A percentile compares a stretch with the other conserved stretches of the same genome.
phyloP scores from a whole-genome alignment of 2,797 vertebrate genomes.

The Siniperca obscura region DNA sequence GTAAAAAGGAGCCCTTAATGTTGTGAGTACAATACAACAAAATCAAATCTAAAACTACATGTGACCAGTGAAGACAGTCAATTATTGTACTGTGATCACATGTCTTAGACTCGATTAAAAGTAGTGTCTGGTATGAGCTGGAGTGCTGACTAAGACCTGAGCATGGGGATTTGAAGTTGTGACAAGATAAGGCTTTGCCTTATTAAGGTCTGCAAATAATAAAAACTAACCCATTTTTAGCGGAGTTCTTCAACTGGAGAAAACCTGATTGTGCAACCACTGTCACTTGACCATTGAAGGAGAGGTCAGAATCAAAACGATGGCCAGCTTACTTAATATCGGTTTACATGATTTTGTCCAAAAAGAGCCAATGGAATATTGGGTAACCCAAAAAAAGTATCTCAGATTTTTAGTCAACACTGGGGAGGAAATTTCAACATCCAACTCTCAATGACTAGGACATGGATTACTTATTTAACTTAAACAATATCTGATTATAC shows the following conservation, averaged over 20 bases:
- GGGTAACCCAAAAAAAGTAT: background rate
- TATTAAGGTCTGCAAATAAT: background rate
- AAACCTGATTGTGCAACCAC: background rate
- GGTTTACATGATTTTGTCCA: background rate
- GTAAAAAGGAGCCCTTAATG: background rate
- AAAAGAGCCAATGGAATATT: background rate
- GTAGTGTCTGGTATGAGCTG: background rate
- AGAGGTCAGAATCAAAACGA: background rate
- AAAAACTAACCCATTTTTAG: background rate
- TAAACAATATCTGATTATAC: background rate
- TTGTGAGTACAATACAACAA: background rate
- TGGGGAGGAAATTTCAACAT: background rate
- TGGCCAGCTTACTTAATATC: background rate
- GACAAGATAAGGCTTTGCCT: background rate
- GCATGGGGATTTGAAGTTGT: background rate
- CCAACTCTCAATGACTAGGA: background rate
- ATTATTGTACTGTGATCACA: background rate
- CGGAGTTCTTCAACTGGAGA: background rate
- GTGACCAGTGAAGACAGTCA: background rate
- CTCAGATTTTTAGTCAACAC: background rate
- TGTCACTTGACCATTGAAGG: background rate
- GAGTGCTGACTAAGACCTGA: background rate
- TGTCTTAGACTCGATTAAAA: background rate
- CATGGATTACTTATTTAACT: background rate
- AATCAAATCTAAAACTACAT: background rate